Percentiles rank a stretch among this genome's conserved stretches.
These are phyloP conservation scores for Arnoldichthys spilopterus DNA, from an alignment of 2,797 vertebrate species.

Conservation along the genomic window DNA sequence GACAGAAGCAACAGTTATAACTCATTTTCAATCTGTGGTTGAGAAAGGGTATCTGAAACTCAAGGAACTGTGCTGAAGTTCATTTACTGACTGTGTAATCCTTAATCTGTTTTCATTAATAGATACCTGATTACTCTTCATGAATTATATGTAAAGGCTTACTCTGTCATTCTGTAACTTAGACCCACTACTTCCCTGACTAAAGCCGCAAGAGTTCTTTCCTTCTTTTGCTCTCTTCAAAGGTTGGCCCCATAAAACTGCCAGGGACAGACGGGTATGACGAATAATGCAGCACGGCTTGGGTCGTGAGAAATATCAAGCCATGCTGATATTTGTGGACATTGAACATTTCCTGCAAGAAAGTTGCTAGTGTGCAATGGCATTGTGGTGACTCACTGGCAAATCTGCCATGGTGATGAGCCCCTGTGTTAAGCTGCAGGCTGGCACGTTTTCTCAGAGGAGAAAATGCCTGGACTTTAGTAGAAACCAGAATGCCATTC, in stretches of 20 bases:
- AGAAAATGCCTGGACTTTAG: slow-evolving; percentile 59
- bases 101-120: slow-evolving; percentile 49
- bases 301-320: slow-evolving; percentile 35
- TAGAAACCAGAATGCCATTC: background rate
- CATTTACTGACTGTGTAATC: slow-evolving; percentile 44
- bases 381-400: slow-evolving; percentile 65
- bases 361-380: slow-evolving; percentile 61
- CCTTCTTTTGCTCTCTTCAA: background rate
- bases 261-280: background rate
- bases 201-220: background rate
- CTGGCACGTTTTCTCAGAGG: slow-evolving; percentile 55
- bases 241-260: background rate
- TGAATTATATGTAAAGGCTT: slow-evolving; percentile 28
- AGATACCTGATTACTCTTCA: slow-evolving; percentile 45
- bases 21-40: slow-evolving; percentile 35
- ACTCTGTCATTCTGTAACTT: slow-evolving; percentile 15
- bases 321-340: slow-evolving; percentile 46
- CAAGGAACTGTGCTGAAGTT: slow-evolving; percentile 35
- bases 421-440: slow-evolving; percentile 70
- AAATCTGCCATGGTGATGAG: slow-evolving; percentile 64
- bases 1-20: slow-evolving; percentile 36
- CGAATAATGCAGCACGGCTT: background rate
- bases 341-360: slow-evolving; percentile 60
- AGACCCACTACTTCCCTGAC: background rate
- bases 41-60: slow-evolving; percentile 37